Percentiles rank a stretch among this genome's conserved stretches.
These are phyloP conservation scores for Myotis vivesi DNA, from an alignment of 2,797 vertebrate species.

Conservation along the genomic window DNA sequence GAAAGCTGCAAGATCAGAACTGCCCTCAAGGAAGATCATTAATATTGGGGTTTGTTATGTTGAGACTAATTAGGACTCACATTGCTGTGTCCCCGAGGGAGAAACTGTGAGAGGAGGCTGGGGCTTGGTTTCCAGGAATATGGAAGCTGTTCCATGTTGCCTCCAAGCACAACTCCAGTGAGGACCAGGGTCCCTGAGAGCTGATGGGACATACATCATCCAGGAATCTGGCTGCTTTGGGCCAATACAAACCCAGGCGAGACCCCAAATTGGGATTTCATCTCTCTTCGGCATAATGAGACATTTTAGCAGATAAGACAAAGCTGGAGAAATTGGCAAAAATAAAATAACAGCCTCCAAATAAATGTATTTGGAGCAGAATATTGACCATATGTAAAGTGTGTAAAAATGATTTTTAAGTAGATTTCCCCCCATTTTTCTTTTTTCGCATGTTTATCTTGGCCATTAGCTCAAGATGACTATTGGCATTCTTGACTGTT, in stretches of 20 bases:
- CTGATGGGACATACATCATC: not conserved
- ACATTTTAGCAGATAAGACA: constrained; percentile 50
- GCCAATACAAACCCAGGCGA: constrained; percentile 49
- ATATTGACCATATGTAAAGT: constrained; percentile 64
- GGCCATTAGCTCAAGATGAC: constrained; percentile 63
- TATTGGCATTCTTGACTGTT: constrained; percentile 63
- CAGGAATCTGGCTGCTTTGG: constrained; percentile 20
- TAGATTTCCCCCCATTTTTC: not conserved
- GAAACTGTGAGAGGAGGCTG: not conserved
- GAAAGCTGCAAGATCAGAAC: not conserved
- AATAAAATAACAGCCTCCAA: constrained; percentile 62
- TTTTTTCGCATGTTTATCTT: constrained; percentile 72
- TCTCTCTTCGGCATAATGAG: constrained; percentile 47
- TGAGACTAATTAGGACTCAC: constrained; percentile 38
- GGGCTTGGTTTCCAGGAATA: constrained; percentile 17
- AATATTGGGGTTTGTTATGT: constrained; percentile 1
- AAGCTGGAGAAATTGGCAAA: constrained; percentile 64
- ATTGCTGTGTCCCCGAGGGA: not conserved
- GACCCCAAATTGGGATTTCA: constrained; percentile 10
- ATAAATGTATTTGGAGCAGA: constrained; percentile 61
- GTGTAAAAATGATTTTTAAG: constrained; percentile 43
- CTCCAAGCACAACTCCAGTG: not conserved
- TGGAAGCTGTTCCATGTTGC: not conserved
- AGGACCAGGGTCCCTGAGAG: not conserved
- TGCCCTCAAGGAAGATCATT: constrained; percentile 31